These are phyloP conservation scores for Leucophenga varia DNA, from an alignment of 1,140 invertebrate species.

Conservation along the genomic window DNA sequence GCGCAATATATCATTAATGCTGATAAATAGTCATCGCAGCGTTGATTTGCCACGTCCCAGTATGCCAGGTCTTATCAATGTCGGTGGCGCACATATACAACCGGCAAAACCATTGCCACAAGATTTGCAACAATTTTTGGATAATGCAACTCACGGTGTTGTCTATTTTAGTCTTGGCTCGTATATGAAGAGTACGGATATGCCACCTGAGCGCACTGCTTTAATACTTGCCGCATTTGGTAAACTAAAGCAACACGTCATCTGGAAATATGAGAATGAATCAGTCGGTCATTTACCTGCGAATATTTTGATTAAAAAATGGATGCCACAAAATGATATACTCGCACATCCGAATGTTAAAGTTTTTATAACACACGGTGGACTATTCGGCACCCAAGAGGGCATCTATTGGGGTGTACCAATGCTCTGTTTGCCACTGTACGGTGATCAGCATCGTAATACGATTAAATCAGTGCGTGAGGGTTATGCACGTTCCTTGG, in stretches of 20 bases:
- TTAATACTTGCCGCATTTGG: slow-evolving; percentile 61
- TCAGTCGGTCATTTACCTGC: slow-evolving; percentile 55
- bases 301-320: slow-evolving; percentile 65
- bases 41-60: slow-evolving; percentile 57
- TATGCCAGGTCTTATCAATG: slow-evolving; percentile 58
- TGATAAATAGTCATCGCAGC: slow-evolving; percentile 60
- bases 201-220: slow-evolving; percentile 53
- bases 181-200: slow-evolving; percentile 59
- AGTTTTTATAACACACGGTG: slow-evolving; percentile 68
- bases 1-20: slow-evolving; percentile 60
- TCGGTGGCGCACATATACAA: slow-evolving; percentile 60
- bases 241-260: slow-evolving; percentile 62
- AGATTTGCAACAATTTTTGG: slow-evolving; percentile 58
- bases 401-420: slow-evolving; percentile 67
- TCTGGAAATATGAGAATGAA: slow-evolving; percentile 65
- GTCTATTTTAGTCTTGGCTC: slow-evolving; percentile 66
- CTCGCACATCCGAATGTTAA: slow-evolving; percentile 61
- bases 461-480: slow-evolving; percentile 44
- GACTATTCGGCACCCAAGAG: slow-evolving; percentile 68
- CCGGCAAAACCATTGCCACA: slow-evolving; percentile 49
- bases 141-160: slow-evolving; percentile 59
- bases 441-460: slow-evolving; percentile 61
- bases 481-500: slow-evolving; percentile 44
- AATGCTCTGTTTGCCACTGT: slow-evolving; percentile 67
- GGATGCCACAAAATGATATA: slow-evolving; percentile 68